These are phyloP conservation scores for Patella depressa DNA, from an alignment of 2,888 invertebrate species.

Conservation along the genomic window DNA sequence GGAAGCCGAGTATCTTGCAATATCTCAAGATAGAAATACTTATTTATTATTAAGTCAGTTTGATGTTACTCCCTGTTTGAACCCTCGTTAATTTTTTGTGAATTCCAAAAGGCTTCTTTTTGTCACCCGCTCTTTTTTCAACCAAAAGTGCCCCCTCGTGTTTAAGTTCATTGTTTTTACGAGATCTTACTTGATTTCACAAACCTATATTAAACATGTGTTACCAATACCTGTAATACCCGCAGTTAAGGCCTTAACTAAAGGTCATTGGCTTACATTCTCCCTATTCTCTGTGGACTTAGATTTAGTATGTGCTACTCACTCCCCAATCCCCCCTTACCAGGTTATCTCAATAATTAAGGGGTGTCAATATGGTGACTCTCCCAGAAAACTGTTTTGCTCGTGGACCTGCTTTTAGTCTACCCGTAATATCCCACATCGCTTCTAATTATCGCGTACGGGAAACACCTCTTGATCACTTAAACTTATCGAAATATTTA, in stretches of 20 bases:
- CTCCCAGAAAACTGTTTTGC: background rate
- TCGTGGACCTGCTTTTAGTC: background rate
- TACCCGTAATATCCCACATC: background rate
- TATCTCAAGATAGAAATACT: constrained; percentile 5
- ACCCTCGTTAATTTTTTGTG: background rate
- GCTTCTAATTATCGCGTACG: background rate
- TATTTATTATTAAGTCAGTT: background rate
- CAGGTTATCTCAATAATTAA: background rate
- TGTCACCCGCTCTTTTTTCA: no score
- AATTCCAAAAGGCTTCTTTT: background rate
- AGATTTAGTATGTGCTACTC: background rate
- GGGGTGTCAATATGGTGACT: background rate
- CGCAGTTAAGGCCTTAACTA: background rate
- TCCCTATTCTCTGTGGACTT: background rate
- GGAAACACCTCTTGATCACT: background rate
- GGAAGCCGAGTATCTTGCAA: background rate
- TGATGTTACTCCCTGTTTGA: background rate
- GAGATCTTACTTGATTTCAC: background rate
- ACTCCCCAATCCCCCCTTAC: background rate
- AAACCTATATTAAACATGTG: background rate
- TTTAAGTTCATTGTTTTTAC: background rate
- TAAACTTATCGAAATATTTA: background rate
- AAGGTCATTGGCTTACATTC: background rate
- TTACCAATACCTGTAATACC: background rate
- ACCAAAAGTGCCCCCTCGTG: background rate